Evolutionary conservation across 2,888 invertebrate genomes (phyloP), one percentile per base, ranked within the genome.

Genomic region (Platycheirus albimanus): DNA sequence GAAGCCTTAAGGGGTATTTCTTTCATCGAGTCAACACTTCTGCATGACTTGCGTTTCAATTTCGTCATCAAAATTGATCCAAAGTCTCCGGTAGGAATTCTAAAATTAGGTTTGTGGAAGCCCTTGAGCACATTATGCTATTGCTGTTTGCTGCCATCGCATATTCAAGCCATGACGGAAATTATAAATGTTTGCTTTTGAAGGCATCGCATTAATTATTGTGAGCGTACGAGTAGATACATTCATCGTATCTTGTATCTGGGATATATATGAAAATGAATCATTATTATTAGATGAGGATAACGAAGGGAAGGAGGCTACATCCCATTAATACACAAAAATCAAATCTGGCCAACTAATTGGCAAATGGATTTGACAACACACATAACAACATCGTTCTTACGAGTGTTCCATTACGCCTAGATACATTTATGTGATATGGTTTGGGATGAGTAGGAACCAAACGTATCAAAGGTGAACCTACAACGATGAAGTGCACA

Each of bases 311-410:
- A 11, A 19, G 3, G 36, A 54, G 36, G n/a, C 13, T 36, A 13
- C 36, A 54, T 36, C 36, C 19, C 19, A 54, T 54, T 36, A 36
- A 54, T 36, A 36, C 54, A 38, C 20, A 54, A 36, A 20, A 54
- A 19, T 38, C 54, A 54, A 54, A 38, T 58, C 15, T 15, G 13
- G 3, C 41, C 24, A 17, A n/a, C 58, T 58, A 58, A 41, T 58
- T 58, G 58, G 28, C 41, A 58, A 41, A 58, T 38, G 28, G 28
- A 58, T 41, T 41, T 28, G 41, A 58, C 41, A 24, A 10, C 38
- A 24, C 24, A 33, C 24, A 24, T n/a, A 38, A 20, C 20, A 24
- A 38, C 20, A 36, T 54, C 20, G 20, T 54, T 20, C 36, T 36
- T 36, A 13, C 30, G 13, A n/a, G n/a, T n/a, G n/a, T n/a, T n/a